Conservation (phyloP, 2,113 vertebrate genomes). For the Barnardius zonarius region DNA sequence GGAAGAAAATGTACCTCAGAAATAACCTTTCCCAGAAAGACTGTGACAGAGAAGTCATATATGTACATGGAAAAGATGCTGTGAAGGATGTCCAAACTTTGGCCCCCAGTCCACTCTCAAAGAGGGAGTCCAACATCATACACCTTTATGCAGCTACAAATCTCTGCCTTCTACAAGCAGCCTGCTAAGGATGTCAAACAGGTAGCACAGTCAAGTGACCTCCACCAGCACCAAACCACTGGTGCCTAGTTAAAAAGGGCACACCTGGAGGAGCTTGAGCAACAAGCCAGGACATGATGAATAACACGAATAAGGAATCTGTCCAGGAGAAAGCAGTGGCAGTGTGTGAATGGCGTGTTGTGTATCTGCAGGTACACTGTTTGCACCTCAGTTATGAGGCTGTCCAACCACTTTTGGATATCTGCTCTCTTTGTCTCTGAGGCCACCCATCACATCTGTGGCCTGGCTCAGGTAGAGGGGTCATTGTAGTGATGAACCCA, state of each 20-base stretch:
- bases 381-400: too few species aligned
- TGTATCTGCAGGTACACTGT: not conserved
- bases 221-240: not conserved
- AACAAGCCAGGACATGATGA: not conserved
- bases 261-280: not conserved
- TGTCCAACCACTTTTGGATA: not conserved
- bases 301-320: not conserved
- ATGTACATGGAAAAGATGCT: not conserved
- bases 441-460: not conserved
- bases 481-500: accelerated
- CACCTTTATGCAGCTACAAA: not conserved
- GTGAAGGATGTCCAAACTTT: not conserved
- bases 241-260: not conserved
- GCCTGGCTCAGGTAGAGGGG: not conserved
- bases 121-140: not conserved
- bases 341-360: not conserved
- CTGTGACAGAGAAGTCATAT: not conserved
- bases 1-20: not conserved
- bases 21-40: not conserved
- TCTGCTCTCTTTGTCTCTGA: not conserved
- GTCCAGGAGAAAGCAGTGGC: not conserved
- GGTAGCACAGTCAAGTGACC: not conserved
- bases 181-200: not conserved
- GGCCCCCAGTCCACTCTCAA: not conserved
- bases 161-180: not conserved